These are phyloP conservation scores for Muschampia plurimacula DNA, from an alignment of 2,888 invertebrate genomes.

Conservation along the genomic window DNA sequence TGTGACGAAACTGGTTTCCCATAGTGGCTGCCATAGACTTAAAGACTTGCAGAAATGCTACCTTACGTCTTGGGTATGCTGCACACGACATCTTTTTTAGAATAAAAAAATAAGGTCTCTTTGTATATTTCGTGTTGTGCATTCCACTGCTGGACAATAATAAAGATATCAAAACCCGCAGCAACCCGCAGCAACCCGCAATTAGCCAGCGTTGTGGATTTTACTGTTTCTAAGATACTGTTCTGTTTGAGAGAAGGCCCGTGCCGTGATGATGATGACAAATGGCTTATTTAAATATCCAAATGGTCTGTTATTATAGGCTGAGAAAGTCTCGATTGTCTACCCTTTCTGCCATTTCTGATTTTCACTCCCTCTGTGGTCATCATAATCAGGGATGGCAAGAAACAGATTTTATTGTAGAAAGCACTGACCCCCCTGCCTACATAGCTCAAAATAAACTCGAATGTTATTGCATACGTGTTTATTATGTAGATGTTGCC, in stretches of 20 bases:
- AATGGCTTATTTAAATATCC: no score
- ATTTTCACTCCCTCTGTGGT: background rate
- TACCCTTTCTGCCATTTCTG: conserved; percentile 2
- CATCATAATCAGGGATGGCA: conserved; percentile 12
- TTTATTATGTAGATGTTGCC: conserved; percentile 12
- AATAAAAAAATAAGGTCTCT: background rate
- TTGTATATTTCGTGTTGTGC: background rate
- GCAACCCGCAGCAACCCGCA: no score
- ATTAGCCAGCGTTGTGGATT: no score
- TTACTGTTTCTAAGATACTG: no score
- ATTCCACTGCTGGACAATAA: no score
- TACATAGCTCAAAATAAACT: conserved; percentile 33
- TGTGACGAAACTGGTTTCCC: conserved; percentile 35
- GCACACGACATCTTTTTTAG: background rate
- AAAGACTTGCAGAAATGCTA: background rate
- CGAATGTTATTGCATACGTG: conserved; percentile 11
- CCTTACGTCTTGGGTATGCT: background rate
- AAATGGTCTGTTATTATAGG: background rate
- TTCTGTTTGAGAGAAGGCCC: no score
- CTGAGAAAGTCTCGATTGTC: background rate
- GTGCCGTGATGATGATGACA: no score
- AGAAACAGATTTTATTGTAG: conserved; percentile 39
- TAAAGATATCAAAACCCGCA: no score
- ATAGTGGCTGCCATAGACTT: conserved; percentile 13
- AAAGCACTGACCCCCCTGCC: conserved; percentile 42